Evolutionary conservation across 2,113 vertebrate species (phyloP).

Genomic region (Epinephelus moara): DNA sequence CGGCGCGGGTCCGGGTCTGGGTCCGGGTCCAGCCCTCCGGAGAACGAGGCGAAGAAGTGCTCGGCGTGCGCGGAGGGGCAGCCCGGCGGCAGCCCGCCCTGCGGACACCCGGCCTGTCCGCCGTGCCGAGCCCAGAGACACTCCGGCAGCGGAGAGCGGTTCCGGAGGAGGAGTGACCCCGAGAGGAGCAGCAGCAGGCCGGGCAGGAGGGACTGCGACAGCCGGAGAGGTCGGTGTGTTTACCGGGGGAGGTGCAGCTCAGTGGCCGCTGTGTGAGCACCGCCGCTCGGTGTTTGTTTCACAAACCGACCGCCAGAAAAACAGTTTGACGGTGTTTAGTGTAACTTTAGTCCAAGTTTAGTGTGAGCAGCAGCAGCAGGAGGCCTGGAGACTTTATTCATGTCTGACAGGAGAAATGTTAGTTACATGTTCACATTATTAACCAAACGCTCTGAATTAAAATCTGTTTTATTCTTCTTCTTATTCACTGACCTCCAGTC

Average conservation of each 20-base stretch:
- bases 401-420: too few species aligned
- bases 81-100: conserved; percentile 51
- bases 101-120: conserved; percentile 79
- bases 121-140: conserved; percentile 80
- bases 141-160: conserved; percentile 61
- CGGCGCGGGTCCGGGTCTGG: conserved; percentile 7
- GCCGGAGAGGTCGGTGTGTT: conserved; percentile 73
- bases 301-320: not conserved
- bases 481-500: too few species aligned
- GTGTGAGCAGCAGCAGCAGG: not conserved
- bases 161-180: conserved; percentile 78
- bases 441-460: too few species aligned
- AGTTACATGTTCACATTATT: too few species aligned
- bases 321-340: not conserved
- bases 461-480: too few species aligned
- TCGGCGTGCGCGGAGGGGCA: conserved; percentile 77
- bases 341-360: conserved; percentile 9
- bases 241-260: not conserved
- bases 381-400: too few species aligned
- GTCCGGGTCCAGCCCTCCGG: conserved; percentile 41
- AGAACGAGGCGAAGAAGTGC: conserved; percentile 70
- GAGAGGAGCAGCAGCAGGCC: conserved; percentile 76
- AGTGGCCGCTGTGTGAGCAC: not conserved
- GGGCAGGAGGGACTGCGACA: conserved; percentile 67
- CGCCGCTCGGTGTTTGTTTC: not conserved